These are phyloP conservation scores for Phocoena sinus DNA, from an alignment of 2,113 vertebrate genomes.

Conservation along the genomic window DNA sequence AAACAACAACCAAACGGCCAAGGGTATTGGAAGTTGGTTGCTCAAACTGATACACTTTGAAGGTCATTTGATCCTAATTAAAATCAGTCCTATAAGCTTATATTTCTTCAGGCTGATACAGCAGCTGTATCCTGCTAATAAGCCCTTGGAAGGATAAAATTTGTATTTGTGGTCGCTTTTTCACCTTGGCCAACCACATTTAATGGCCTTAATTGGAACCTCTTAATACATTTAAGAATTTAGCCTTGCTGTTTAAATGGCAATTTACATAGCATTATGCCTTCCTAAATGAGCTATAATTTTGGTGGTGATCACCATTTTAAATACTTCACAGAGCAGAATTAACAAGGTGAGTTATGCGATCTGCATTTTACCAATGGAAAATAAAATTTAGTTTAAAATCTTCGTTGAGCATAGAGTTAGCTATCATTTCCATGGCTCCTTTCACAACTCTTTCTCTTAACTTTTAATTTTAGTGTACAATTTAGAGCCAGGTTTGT, in stretches of 20 bases:
- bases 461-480: constrained; percentile 38
- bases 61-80: constrained; percentile 68
- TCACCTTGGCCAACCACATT: constrained; percentile 68
- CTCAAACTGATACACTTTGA: constrained; percentile 61
- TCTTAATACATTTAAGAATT: constrained; percentile 66
- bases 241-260: constrained; percentile 70
- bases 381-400: constrained; percentile 59
- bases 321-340: background rate
- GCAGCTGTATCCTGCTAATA: constrained; percentile 66
- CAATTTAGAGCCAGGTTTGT: background rate
- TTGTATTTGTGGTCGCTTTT: constrained; percentile 60
- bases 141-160: constrained; percentile 66
- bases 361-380: background rate
- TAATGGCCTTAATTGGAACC: constrained; percentile 60
- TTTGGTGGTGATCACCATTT: constrained; percentile 64
- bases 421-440: background rate
- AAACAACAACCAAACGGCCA: constrained; percentile 55
- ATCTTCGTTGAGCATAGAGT: background rate
- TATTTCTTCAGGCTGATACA: constrained; percentile 64
- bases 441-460: background rate
- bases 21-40: background rate
- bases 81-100: constrained; percentile 55
- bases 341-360: constrained; percentile 53
- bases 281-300: constrained; percentile 58
- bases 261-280: constrained; percentile 67